Base-by-base conservation (phyloP, 2,888 invertebrate species). In the Netelia fuscicornis region DNA sequence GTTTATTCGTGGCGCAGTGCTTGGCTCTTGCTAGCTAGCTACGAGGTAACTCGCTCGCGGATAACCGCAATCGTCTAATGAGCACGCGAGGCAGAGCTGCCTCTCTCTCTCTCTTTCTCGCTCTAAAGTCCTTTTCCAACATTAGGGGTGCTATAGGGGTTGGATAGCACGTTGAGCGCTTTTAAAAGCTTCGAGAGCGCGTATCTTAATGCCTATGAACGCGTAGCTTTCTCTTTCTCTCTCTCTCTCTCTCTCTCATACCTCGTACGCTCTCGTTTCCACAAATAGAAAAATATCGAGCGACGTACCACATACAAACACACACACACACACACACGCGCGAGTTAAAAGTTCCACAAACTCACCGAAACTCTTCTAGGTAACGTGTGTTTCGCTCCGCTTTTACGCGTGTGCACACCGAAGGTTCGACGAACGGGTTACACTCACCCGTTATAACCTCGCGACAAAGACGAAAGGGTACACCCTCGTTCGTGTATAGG, bases 211-310 rank as follows among this genome's bases (percentile, higher is more conserved):
- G 60, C 58, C 5, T 17, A 56, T 37, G 42, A 56, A 78, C 54
- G 44, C 60, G 23, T 48, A 42, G 25, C 56, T 17, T 13, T 56
- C 42, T 62, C 1, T 13, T 17, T 17, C 17, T 17, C 17, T 17
- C 17, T 17, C 17, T 17, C 17, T 17, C 11, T 54, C n/a, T n/a
- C 58, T 11, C 2, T 20, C 5, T 30, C 30, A n/a, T 54, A 17
- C n/a, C 13, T 25, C 20, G 11, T 30, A 11, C n/a, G 13, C 64
- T 62, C 64, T 42, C 20, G 25, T 70, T 71, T 65, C 23, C 52
- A 79, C 65, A 76, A 80, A 84, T 80, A 72, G 76, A 62, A 72
- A 72, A 84, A 76, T 80, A 77, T 81, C 68, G 81, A 84, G 72
- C 77, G 81, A 44, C 17, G 54, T 20, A 11, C 44, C 30, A 44